Base-by-base conservation (phyloP, 2,888 invertebrate genomes). In the Hypolimnas misippus region DNA sequence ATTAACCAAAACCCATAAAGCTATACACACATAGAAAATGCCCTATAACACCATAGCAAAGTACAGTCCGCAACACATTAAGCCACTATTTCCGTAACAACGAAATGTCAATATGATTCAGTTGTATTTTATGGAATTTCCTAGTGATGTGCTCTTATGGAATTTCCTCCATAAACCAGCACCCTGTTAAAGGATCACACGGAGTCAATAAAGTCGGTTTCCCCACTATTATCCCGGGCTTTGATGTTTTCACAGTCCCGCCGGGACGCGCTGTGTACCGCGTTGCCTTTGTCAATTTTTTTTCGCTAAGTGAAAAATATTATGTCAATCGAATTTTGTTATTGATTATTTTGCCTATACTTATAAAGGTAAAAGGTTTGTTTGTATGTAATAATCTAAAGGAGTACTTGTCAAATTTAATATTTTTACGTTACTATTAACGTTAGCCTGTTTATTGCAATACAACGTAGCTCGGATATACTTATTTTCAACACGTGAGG, bases 171-270 rank as follows among this genome's bases (percentile, higher is more conserved):
- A 49, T 49, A 29, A 49, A 46, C 16, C 46, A 21, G 19, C 21
- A 46, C 46, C 19, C 12, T 46, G 46, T 25, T 1, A 46, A n/a
- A n/a, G n/a, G 63, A 66, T 70, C 81, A 82, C 82, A 78, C 75
- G 69, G 73, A 77, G 78, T 79, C 82, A 81, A 86, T 84, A 86
- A 83, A 79, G 73, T 79, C 71, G 81, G 80, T 78, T 79, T 81
- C 81, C 78, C 78, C 73, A 76, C 75, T 79, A 76, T 79, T 78
- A 79, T 81, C 82, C 77, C 14, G n/a, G n/a, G 49, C 49, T 84
- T 86, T 84, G 85, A 87, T 82, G 83, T 84, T 82, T 78, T n/a
- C n/a, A n/a, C n/a, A n/a, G 80, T 77, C 75, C 83, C 81, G 77
- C 62, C 71, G 79, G 78, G 84, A 75, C 63, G 70, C n/a, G 6